These are phyloP conservation scores for Habroteleia sp. DNA, from an alignment of 2,888 invertebrate species.

Conservation along the genomic window DNA sequence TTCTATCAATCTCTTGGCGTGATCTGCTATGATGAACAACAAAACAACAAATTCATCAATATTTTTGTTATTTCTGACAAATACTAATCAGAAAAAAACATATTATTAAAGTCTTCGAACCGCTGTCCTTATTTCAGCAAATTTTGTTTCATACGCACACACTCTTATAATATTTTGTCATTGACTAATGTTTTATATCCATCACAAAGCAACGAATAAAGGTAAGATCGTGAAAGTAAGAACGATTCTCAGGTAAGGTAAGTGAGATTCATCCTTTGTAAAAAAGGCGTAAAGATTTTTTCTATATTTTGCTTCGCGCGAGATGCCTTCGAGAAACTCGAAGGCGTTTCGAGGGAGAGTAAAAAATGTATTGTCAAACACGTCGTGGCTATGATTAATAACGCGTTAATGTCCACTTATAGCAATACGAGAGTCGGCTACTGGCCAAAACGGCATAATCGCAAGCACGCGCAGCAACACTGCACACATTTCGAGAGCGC, in stretches of 20 bases:
- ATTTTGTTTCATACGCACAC: slow-evolving; percentile 31
- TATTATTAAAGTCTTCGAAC: slow-evolving; percentile 35
- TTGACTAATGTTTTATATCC: slow-evolving; percentile 55
- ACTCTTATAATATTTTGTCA: slow-evolving; percentile 47
- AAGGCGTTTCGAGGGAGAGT: slow-evolving; percentile 48
- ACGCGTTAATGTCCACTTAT: slow-evolving; percentile 75
- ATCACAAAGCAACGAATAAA: slow-evolving; percentile 59
- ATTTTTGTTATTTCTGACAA: slow-evolving; percentile 26
- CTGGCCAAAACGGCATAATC: slow-evolving; percentile 73
- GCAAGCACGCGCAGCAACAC: slow-evolving; percentile 57
- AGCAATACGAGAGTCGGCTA: slow-evolving; percentile 69
- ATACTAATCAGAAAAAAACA: slow-evolving; percentile 26
- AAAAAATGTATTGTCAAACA: slow-evolving; percentile 60
- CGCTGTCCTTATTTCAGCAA: slow-evolving; percentile 47
- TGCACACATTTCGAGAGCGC: slow-evolving; percentile 59
- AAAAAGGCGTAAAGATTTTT: slow-evolving; percentile 30
- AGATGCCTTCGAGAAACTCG: slow-evolving; percentile 18
- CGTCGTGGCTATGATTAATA: slow-evolving; percentile 74
- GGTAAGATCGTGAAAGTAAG: slow-evolving; percentile 49
- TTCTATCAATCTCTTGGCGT: slow-evolving; percentile 24
- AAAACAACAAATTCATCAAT: slow-evolving; percentile 42
- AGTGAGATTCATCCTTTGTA: slow-evolving; percentile 40
- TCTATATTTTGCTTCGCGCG: slow-evolving; percentile 18
- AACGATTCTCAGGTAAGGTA: slow-evolving; percentile 50
- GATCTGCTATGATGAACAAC: slow-evolving; percentile 37